Conservation (phyloP, 2,888 invertebrate genomes). For the Agrilus biguttatus region DNA sequence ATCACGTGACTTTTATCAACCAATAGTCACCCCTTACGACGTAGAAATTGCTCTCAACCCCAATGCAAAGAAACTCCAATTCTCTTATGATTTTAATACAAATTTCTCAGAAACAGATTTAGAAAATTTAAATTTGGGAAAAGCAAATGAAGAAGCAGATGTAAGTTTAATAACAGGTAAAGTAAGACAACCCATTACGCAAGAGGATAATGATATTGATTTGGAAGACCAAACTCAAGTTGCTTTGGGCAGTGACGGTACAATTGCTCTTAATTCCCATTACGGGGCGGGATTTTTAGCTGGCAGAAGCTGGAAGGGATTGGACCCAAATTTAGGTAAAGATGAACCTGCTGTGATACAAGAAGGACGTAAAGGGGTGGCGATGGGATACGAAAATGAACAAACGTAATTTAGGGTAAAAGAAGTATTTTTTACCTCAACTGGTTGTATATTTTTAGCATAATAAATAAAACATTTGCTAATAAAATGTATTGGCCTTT, state of each 20-base stretch:
- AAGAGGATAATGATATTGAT: constrained; percentile 17
- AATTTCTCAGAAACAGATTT: constrained; percentile 31
- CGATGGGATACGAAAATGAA: constrained; percentile 53
- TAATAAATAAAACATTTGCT: too few species aligned
- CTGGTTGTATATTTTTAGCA: too few species aligned
- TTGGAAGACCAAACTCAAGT: constrained; percentile 11
- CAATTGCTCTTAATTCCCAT: constrained; percentile 35
- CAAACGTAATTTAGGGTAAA: background rate
- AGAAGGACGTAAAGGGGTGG: constrained; percentile 64
- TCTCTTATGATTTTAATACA: constrained; percentile 54
- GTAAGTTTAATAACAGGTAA: constrained; percentile 65
- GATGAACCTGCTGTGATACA: constrained; percentile 51
- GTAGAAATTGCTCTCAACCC: constrained; percentile 70
- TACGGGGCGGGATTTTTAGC: constrained; percentile 50
- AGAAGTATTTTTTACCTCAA: too few species aligned
- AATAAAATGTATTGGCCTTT: too few species aligned
- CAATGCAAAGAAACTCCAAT: constrained; percentile 24
- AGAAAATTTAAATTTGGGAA: constrained; percentile 7
- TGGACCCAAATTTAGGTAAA: constrained; percentile 68
- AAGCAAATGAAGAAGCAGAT: constrained; percentile 32
- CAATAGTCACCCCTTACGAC: constrained; percentile 85
- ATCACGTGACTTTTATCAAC: constrained; percentile 74
- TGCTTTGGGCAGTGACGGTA: constrained; percentile 28
- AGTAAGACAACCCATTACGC: constrained; percentile 34
- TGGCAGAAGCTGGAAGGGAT: constrained; percentile 68